Evolutionary conservation across 2,797 vertebrate genomes (phyloP), one percentile per base, ranked within the genome.

Genomic region (Leuciscus waleckii): DNA sequence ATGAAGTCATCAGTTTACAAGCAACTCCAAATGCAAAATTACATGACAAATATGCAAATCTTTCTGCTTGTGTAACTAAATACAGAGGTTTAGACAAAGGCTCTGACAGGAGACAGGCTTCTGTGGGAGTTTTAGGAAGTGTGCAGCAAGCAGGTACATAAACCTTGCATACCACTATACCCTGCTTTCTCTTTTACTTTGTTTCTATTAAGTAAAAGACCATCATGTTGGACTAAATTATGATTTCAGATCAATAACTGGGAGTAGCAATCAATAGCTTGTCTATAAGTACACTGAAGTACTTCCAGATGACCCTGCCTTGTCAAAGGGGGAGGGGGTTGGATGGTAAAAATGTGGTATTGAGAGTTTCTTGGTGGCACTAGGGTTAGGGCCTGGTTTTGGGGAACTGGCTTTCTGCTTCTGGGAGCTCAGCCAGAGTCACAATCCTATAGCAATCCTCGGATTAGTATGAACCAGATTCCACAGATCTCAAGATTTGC

Each of bases 401-500:
- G 56, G 29, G 54, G 77, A 65, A 85, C 41, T 54, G 89, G 89
- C 88, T 89, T 91, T 89, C 85, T 56, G 87, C 89, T 90, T 94
- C 94, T 92, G 94, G 94, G 94, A 95, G 86, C 87, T 88, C 1
- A 79, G 92, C 93, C 94, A 95, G 93, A 90, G 89, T 90, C 93
- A 89, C 93, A 94, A 95, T 94, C 94, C 93, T 91, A 92, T 89
- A 93, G 91, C 94, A 94, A 94, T 94, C 93, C 92, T 92, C 87
- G 89, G 95, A 95, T 96, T 95, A 95, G 91, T 93, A 92, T 93
- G 93, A 94, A 95, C 92, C 92, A 85, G 77, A 88, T 92, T 93
- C 91, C 92, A 93, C 92, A 94, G 93, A 94, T 95, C 90, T 94
- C 89, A 90, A 94, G 94, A 95, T 95, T 95, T 94, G 91, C 93